Percentiles rank a stretch among this genome's conserved stretches.
Evolutionary conservation across 2,888 invertebrate genomes (phyloP).

Genomic region (Rhagophthalmus giganteus): DNA sequence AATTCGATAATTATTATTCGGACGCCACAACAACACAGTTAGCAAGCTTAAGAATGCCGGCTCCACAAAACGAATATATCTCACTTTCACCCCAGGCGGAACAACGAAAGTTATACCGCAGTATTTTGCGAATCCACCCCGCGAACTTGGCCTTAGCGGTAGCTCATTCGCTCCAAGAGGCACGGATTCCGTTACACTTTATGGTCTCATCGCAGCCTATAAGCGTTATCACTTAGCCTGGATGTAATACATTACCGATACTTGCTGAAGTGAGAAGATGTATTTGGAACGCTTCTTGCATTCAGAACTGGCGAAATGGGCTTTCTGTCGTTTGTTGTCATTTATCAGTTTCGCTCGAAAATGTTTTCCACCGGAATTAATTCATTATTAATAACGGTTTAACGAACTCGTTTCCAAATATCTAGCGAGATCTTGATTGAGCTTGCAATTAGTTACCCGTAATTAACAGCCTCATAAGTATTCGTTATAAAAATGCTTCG

Average conservation of each 20-base stretch:
- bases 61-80: constrained; percentile 47
- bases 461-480: constrained; percentile 9
- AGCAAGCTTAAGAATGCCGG: constrained; percentile 46
- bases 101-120: constrained; percentile 52
- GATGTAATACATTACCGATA: constrained; percentile 52
- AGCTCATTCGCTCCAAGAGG: constrained; percentile 44
- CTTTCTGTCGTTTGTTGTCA: constrained; percentile 25
- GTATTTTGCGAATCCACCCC: constrained; percentile 48
- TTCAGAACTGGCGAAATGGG: constrained; percentile 29
- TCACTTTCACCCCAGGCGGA: constrained; percentile 50
- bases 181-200: constrained; percentile 47
- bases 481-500: background rate
- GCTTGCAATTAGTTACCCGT: too few relatives aligned
- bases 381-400: too few relatives aligned
- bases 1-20: background rate
- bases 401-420: too few relatives aligned
- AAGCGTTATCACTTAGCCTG: constrained; percentile 48
- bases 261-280: constrained; percentile 53
- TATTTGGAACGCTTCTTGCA: constrained; percentile 47
- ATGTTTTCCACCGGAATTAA: constrained; percentile 10
- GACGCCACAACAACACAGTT: constrained; percentile 22
- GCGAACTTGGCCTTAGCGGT: constrained; percentile 40
- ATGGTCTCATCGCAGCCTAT: constrained; percentile 47
- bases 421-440: too few relatives aligned
- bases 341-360: constrained; percentile 28